Conservation (phyloP, 2,797 vertebrate genomes). For the Lutjanus argentimaculatus region DNA sequence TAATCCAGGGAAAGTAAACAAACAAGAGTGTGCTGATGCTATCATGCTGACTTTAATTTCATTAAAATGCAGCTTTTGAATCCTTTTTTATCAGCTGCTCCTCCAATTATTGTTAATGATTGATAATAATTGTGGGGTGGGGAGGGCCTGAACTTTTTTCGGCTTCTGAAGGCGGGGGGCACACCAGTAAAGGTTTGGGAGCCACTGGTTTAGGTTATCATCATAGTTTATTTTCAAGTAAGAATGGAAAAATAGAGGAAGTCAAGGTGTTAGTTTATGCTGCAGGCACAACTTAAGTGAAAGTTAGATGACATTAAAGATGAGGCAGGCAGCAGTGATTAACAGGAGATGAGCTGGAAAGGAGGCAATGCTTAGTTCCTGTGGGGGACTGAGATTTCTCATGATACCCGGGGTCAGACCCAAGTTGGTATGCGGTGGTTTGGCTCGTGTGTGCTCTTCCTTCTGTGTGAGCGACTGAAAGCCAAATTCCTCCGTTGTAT, state of each 20-base stretch:
- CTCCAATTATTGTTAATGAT: no score
- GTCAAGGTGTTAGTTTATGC: neutral
- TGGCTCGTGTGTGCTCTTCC: conserved; percentile 59
- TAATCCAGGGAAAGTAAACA: no score
- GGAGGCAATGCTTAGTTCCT: conserved; percentile 25
- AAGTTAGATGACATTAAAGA: neutral
- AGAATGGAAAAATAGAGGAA: neutral
- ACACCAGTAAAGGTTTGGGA: no score
- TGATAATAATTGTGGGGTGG: no score
- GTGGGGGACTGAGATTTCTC: conserved; percentile 26
- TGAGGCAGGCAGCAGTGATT: neutral
- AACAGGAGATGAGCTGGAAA: conserved; percentile 25
- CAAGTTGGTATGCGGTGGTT: conserved; percentile 73
- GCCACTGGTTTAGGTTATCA: neutral
- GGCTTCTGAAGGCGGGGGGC: no score
- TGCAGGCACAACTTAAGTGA: neutral
- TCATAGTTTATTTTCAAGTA: neutral
- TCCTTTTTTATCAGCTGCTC: no score
- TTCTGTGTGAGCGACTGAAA: conserved; percentile 47
- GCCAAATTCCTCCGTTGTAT: conserved; percentile 70
- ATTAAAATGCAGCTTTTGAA: no score
- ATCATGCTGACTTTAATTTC: no score
- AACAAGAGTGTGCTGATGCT: no score
- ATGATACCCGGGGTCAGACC: conserved; percentile 59
- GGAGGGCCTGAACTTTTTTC: no score